Percentiles rank a stretch among this genome's conserved stretches.
These are phyloP conservation scores for Ochropleura plecta DNA, from an alignment of 2,888 invertebrate genomes.

Conservation along the genomic window DNA sequence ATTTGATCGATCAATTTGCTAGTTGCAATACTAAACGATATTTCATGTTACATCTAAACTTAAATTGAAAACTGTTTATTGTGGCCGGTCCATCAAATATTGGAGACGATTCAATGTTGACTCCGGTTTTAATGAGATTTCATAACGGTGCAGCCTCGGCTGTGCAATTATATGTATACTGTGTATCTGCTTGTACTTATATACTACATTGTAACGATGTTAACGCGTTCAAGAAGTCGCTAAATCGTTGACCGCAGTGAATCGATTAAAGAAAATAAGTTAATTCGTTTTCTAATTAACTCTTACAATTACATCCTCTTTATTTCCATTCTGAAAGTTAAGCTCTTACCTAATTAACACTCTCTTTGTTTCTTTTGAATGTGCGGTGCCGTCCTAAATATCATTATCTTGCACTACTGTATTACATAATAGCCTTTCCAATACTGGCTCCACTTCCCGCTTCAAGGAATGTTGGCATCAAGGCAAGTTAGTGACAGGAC, in stretches of 20 bases:
- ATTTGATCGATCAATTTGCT: slow-evolving; percentile 50
- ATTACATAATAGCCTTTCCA: slow-evolving; percentile 57
- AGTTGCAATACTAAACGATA: slow-evolving; percentile 37
- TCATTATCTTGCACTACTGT: slow-evolving; percentile 29
- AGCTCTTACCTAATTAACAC: slow-evolving; percentile 13
- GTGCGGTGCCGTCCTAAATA: slow-evolving; percentile 28
- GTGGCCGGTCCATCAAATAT: slow-evolving; percentile 32
- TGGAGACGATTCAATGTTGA: slow-evolving; percentile 27
- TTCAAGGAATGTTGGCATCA: slow-evolving; percentile 81
- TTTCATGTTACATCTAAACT: not conserved
- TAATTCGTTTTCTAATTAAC: slow-evolving; percentile 20
- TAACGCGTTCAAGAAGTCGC: slow-evolving; percentile 15
- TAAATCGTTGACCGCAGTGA: slow-evolving; percentile 1
- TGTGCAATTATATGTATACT: slow-evolving; percentile 15
- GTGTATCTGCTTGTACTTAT: slow-evolving; percentile 9
- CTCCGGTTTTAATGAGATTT: slow-evolving; percentile 37
- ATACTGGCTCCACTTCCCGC: slow-evolving; percentile 77
- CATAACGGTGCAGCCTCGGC: slow-evolving; percentile 42
- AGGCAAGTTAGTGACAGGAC: slow-evolving; percentile 80
- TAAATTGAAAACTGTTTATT: slow-evolving; percentile 19
- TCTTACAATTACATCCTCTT: slow-evolving; percentile 14
- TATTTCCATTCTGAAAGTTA: slow-evolving; percentile 25
- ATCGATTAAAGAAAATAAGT: not conserved
- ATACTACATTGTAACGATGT: slow-evolving; percentile 3
- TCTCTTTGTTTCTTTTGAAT: slow-evolving; percentile 11